Percentiles rank a stretch among this genome's conserved stretches.
These are phyloP conservation scores for Harmothoe impar DNA, from an alignment of 2,888 invertebrate species.

Conservation along the genomic window DNA sequence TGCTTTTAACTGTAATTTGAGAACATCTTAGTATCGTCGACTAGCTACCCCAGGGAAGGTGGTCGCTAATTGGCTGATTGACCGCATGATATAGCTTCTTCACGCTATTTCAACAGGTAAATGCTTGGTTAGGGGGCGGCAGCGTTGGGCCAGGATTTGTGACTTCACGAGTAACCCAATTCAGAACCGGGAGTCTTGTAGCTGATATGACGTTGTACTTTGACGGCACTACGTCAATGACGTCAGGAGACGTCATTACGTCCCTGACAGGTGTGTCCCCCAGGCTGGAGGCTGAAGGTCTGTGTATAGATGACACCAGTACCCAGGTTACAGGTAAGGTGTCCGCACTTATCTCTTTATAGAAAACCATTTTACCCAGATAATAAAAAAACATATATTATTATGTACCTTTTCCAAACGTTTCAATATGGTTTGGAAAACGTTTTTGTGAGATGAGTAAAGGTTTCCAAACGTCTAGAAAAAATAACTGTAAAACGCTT, in stretches of 20 bases:
- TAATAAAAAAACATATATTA: no score
- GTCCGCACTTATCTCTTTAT: background rate
- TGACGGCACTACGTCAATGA: background rate
- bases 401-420: no score
- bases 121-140: background rate
- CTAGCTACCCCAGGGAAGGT: no score
- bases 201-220: conserved; percentile 31
- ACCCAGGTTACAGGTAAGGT: background rate
- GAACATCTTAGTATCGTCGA: no score
- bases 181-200: background rate
- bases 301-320: background rate
- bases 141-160: background rate
- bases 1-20: no score
- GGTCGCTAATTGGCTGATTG: no score
- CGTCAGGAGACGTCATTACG: background rate
- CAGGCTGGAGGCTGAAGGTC: background rate
- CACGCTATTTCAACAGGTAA: conserved; percentile 26
- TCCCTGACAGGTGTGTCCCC: background rate
- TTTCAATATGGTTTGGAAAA: no score
- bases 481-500: no score
- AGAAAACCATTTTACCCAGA: no score
- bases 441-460: no score
- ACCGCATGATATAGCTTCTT: no score
- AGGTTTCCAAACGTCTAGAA: no score
- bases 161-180: conserved; percentile 17